Conservation (phyloP, 1,140 invertebrate genomes). For the Popillia japonica region DNA sequence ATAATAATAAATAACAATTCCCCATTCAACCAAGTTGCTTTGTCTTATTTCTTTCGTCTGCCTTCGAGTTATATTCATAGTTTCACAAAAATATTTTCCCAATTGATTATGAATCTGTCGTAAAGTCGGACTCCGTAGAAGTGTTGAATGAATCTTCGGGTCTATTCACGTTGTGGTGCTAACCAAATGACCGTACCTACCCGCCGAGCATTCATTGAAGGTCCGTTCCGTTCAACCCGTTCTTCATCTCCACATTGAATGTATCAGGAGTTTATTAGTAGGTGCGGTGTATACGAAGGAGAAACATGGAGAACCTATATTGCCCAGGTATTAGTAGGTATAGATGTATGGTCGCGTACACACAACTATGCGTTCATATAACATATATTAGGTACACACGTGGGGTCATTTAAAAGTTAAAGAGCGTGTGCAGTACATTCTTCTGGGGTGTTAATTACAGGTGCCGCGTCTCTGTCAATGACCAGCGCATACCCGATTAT, state of each 20-base stretch:
- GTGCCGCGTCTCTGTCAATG: conserved; percentile 48
- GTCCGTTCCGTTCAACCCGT: conserved; percentile 6
- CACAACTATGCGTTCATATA: neutral
- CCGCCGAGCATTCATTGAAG: conserved; percentile 9
- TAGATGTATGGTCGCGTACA: neutral
- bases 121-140: neutral
- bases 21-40: too few species aligned
- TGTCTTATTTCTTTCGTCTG: too few species aligned
- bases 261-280: neutral
- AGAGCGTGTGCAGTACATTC: conserved; percentile 43
- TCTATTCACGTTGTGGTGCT: conserved; percentile 30
- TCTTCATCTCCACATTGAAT: neutral
- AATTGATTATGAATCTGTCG: neutral
- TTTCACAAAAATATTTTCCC: conserved; percentile 6
- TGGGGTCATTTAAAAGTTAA: conserved; percentile 50
- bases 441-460: conserved; percentile 49
- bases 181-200: neutral
- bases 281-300: neutral
- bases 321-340: neutral
- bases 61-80: neutral
- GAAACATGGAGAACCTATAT: neutral
- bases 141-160: conserved; percentile 18
- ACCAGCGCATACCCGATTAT: conserved; percentile 48
- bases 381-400: conserved; percentile 43
- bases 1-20: too few species aligned